Base-by-base conservation (phyloP, 2,888 invertebrate species). In the Eubasilissa splendida region DNA sequence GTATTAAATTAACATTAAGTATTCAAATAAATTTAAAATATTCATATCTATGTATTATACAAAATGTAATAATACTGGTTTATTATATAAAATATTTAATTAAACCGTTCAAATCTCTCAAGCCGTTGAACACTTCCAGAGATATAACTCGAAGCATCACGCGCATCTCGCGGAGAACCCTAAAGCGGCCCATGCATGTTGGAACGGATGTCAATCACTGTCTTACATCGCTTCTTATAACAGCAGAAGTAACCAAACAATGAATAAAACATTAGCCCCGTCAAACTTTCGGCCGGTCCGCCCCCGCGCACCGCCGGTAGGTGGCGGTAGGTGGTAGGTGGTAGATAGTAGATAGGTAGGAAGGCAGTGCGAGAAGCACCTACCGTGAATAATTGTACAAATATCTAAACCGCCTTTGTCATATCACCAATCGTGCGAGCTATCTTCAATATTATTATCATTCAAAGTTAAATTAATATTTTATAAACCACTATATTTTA, bases 201-300 rank as follows among this genome's bases (percentile, higher is more conserved):
- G 54, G 71, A 68, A 54, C 78, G 31, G 50, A 73, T 79, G 79
- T 79, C 79, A 79, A 79, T 79, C 79, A 79, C n/a, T 60, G 79
- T 71, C 75, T 59, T 52, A 56, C 68, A 71, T 70, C 65, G 73
- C 58, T 71, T 70, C 50, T 71, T 79, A 14, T 31, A 7, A n/a
- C n/a, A 12, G 58, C n/a, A 79, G 60, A 78, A 60, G 79, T 63
- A 70, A 79, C 79, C 73, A 73, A 79, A 79, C 59, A 79, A 79
- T 79, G 79, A 70, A 79, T 74, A 60, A 79, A 79, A 79, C 79
- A 79, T 79, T 79, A 79, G 79, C 50, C 56, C 77, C 54, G 58
- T 70, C 70, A 70, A 70, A 70, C 53, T 52, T 68, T n/a, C 70
- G 42, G 52, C 52, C 53, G 53, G n/a, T n/a, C 22, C 60, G 60